Conservation (phyloP, 2,888 invertebrate species). For the Eristalis arbustorum region DNA sequence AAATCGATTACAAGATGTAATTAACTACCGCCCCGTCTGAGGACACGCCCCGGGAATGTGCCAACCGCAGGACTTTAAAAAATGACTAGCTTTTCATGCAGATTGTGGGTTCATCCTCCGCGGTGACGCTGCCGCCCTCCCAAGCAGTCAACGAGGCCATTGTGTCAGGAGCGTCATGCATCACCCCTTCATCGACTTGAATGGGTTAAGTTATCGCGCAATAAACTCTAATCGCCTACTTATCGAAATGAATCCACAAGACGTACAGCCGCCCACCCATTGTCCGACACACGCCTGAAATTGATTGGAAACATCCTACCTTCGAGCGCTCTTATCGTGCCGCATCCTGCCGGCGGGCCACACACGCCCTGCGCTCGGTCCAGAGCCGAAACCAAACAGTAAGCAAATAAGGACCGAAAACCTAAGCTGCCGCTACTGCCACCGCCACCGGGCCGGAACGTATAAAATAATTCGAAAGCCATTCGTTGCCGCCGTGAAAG, state of each 20-base stretch:
- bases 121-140: too few species aligned
- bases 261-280: neutral
- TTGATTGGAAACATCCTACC: constrained; percentile 39
- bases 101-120: neutral
- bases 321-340: neutral
- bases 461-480: constrained; percentile 35
- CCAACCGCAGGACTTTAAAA: neutral
- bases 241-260: constrained; percentile 37
- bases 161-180: neutral
- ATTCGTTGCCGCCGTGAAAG: constrained; percentile 3
- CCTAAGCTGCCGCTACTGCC: neutral
- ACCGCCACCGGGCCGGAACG: neutral
- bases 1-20: neutral
- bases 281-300: neutral
- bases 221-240: constrained; percentile 42
- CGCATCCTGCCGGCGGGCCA: neutral
- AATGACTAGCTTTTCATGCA: neutral
- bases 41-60: neutral
- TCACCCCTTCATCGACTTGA: constrained; percentile 12
- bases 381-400: neutral
- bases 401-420: constrained; percentile 22
- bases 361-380: neutral
- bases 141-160: neutral
- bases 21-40: neutral
- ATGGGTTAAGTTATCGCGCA: constrained; percentile 32